Conservation (phyloP, 2,888 invertebrate species). For the Phaonia tiefii region DNA sequence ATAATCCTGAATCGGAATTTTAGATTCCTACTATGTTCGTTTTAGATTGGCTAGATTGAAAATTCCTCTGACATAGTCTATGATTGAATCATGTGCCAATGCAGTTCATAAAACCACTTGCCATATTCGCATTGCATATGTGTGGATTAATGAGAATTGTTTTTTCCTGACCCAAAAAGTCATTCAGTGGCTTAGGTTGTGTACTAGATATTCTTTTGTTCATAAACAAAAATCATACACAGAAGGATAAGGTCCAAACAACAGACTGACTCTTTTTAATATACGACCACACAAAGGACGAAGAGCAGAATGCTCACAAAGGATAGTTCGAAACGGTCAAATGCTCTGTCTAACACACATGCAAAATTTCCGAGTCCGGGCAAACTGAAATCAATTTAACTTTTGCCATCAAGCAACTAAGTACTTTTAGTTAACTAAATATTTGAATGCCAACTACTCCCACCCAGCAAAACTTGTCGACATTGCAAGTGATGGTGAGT, state of each 20-base stretch:
- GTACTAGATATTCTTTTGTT: constrained; percentile 29
- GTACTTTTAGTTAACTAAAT: constrained; percentile 43
- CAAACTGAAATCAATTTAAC: constrained; percentile 57
- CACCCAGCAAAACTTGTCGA: background rate
- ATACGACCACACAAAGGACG: constrained; percentile 16
- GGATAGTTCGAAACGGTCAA: constrained; percentile 26
- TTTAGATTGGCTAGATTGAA: no score
- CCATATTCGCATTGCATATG: no score
- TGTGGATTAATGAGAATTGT: no score
- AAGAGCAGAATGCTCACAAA: constrained; percentile 23
- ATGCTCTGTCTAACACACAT: constrained; percentile 15
- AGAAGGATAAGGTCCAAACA: no score
- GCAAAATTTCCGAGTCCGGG: constrained; percentile 44
- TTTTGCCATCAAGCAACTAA: constrained; percentile 52
- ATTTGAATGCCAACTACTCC: constrained; percentile 30
- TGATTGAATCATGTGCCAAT: no score
- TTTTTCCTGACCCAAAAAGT: no score
- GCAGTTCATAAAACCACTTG: no score
- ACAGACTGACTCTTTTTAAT: constrained; percentile 42
- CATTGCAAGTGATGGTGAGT: background rate
- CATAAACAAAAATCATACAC: constrained; percentile 48
- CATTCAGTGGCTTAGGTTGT: constrained; percentile 1
- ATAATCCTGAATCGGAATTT: no score
- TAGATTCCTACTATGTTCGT: no score
- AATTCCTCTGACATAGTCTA: no score